Evolutionary conservation across 1,140 invertebrate genomes (phyloP).

Genomic region (Drosophila biarmipes): DNA sequence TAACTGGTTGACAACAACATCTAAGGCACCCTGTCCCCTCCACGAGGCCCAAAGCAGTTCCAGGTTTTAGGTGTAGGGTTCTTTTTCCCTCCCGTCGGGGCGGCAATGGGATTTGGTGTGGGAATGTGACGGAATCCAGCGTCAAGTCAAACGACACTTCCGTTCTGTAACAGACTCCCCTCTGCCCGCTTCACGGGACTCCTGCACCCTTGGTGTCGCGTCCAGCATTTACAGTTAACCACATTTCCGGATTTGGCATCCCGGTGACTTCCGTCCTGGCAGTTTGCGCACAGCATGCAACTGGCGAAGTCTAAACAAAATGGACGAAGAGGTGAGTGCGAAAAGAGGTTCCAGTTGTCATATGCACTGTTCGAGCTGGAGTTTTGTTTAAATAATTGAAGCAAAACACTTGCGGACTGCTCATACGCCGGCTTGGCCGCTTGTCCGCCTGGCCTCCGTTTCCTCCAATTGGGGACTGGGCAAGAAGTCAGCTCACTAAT

Average conservation of each 20-base stretch:
- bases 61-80: constrained; percentile 16
- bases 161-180: constrained; percentile 17
- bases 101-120: not conserved
- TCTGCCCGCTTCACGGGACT: not conserved
- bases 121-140: constrained; percentile 43
- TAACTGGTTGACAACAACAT: constrained; percentile 64
- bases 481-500: constrained; percentile 61
- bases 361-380: constrained; percentile 28
- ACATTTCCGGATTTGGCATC: constrained; percentile 74
- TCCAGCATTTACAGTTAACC: constrained; percentile 65
- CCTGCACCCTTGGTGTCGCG: constrained; percentile 54
- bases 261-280: constrained; percentile 50
- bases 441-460: not conserved
- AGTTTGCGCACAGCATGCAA: constrained; percentile 14
- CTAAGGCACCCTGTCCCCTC: constrained; percentile 14
- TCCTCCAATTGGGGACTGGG: constrained; percentile 19
- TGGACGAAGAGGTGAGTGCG: constrained; percentile 14
- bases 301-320: constrained; percentile 9
- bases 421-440: constrained; percentile 22
- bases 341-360: constrained; percentile 38
- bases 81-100: constrained; percentile 5
- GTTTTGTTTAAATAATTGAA: constrained; percentile 51
- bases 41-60: constrained; percentile 26
- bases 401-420: constrained; percentile 42
- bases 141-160: constrained; percentile 71